These are phyloP conservation scores for Tachysurus vachellii DNA, from an alignment of 2,113 vertebrate genomes.

Conservation along the genomic window DNA sequence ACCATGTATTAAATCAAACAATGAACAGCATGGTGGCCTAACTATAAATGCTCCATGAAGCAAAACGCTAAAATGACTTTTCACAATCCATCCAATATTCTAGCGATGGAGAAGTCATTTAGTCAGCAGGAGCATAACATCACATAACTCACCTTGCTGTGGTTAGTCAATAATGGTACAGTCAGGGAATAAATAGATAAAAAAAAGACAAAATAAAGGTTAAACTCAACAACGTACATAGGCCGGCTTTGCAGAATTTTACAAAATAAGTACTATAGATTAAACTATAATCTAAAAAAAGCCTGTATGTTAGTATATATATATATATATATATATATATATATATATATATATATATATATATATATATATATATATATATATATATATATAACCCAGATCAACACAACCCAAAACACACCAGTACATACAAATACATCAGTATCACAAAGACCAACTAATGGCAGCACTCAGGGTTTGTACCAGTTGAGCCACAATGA, in stretches of 20 bases:
- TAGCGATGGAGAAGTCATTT: conserved; percentile 13
- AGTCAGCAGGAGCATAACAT: conserved; percentile 14
- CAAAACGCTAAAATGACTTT: conserved; percentile 9
- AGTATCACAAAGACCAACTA: not conserved
- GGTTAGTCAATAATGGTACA: conserved; percentile 17
- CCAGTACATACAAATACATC: not conserved
- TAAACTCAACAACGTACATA: not conserved
- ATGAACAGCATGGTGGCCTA: not conserved
- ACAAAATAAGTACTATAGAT: not conserved
- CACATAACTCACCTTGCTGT: conserved; percentile 16
- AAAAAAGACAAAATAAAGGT: conserved; percentile 18
- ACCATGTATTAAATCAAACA: not conserved
- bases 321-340: not conserved
- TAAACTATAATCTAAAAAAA: not conserved
- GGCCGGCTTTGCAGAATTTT: not conserved
- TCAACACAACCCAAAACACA: not conserved
- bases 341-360: too few relatives aligned
- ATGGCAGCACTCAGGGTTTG: not conserved
- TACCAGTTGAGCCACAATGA: not conserved
- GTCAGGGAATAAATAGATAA: not conserved
- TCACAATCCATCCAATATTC: not conserved
- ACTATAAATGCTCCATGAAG: not conserved
- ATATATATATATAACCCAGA: not conserved
- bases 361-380: too few relatives aligned
- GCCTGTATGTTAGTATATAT: conserved; percentile 10